phyloP scores from a whole-genome alignment of 1,140 invertebrate species.

The Xylocopa sonorina region DNA sequence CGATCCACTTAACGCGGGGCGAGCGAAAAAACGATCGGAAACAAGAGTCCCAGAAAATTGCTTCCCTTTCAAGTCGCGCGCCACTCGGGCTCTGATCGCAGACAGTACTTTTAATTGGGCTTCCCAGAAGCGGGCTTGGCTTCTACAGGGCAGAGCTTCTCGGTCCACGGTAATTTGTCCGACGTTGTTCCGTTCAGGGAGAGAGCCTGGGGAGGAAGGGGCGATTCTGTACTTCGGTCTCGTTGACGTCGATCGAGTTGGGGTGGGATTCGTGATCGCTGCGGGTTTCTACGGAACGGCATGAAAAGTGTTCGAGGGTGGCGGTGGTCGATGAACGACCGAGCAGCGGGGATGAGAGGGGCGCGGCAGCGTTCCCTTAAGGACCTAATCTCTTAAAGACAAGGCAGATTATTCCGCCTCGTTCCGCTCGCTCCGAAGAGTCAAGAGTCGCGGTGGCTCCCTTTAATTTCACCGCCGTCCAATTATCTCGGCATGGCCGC shows the following conservation, averaged over 20 bases:
- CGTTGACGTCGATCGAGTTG: conserved; percentile 9
- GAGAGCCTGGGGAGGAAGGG: not conserved
- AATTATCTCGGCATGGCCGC: conserved; percentile 71
- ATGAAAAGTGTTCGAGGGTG: conserved; percentile 51
- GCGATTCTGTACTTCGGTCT: not conserved
- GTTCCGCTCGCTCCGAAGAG: conserved; percentile 64
- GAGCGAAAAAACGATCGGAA: not conserved
- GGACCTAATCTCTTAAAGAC: conserved; percentile 72
- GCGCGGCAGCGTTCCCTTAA: conserved; percentile 52
- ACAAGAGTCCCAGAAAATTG: not conserved
- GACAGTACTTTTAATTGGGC: conserved; percentile 35
- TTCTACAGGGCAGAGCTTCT: conserved; percentile 2
- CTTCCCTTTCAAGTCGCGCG: not conserved
- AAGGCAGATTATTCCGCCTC: conserved; percentile 71
- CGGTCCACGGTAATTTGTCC: conserved; percentile 35
- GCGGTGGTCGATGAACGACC: not conserved
- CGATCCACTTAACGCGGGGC: too few relatives aligned
- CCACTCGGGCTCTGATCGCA: not conserved
- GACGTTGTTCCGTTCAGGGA: conserved; percentile 8
- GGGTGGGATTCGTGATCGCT: not conserved
- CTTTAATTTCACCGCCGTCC: conserved; percentile 75
- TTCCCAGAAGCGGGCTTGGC: conserved; percentile 26
- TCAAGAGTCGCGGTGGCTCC: conserved; percentile 59
- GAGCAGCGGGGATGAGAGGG: not conserved
- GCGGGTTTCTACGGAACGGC: conserved; percentile 19